These are phyloP conservation scores for Sinohyriopsis cumingii DNA, from an alignment of 2,888 invertebrate genomes.

Conservation along the genomic window DNA sequence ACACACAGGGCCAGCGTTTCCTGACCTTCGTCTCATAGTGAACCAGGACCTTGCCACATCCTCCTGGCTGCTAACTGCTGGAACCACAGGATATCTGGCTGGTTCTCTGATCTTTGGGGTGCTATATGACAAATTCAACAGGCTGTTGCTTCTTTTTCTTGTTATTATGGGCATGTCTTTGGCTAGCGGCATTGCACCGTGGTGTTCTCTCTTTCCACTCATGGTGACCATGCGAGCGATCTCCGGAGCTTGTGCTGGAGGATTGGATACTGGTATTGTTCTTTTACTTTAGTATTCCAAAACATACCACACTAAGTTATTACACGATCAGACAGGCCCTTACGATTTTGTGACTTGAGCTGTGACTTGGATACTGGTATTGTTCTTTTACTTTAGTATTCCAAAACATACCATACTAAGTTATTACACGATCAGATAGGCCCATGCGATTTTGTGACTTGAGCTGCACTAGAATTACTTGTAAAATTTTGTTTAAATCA, in stretches of 20 bases:
- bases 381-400: too few relatives aligned
- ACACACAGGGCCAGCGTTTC: conserved; percentile 67
- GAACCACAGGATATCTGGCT: conserved; percentile 57
- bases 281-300: conserved; percentile 18
- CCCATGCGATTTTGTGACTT: too few relatives aligned
- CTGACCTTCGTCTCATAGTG: conserved; percentile 58
- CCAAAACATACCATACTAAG: too few relatives aligned
- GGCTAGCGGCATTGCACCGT: conserved; percentile 14
- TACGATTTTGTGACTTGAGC: too few relatives aligned
- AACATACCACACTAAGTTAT: too few relatives aligned
- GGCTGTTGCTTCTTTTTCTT: conserved; percentile 19
- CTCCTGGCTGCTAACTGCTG: conserved; percentile 61
- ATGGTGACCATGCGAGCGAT: conserved; percentile 24
- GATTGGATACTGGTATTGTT: conserved; percentile 29
- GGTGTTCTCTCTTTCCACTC: conserved; percentile 15
- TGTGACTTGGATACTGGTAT: too few relatives aligned
- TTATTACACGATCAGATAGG: too few relatives aligned
- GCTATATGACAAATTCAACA: conserved; percentile 31
- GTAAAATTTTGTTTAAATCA: too few relatives aligned
- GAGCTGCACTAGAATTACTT: too few relatives aligned
- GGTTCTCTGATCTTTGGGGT: conserved; percentile 25
- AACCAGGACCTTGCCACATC: conserved; percentile 53
- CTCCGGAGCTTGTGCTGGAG: conserved; percentile 17
- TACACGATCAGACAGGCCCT: too few relatives aligned
- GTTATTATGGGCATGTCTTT: conserved; percentile 11